Conservation (phyloP, 2,797 vertebrate species). For the Emys orbicularis region DNA sequence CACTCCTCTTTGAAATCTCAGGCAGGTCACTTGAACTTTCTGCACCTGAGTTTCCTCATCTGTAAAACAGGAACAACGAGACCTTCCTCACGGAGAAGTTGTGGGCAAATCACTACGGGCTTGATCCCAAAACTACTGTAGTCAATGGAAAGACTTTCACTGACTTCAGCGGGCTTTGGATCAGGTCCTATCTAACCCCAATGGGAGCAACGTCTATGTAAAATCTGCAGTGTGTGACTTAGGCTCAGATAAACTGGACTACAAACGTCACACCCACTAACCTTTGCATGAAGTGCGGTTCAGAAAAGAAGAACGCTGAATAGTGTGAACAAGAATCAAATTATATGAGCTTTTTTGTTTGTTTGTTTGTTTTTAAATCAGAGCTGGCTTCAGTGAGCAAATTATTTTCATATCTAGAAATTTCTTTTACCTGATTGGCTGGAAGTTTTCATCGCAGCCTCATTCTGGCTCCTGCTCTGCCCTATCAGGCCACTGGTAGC, state of each 20-base stretch:
- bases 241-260: not conserved
- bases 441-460: constrained; percentile 79
- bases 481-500: constrained; percentile 58
- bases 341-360: not conserved
- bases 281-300: not conserved
- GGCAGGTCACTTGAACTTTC: not conserved
- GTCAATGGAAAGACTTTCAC: not conserved
- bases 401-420: not conserved
- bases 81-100: not conserved
- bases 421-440: constrained; percentile 82
- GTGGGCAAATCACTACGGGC: not conserved
- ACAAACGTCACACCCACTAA: not conserved
- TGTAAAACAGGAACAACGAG: not conserved
- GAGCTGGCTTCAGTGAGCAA: not conserved
- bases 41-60: not conserved
- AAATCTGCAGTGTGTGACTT: not conserved
- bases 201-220: not conserved
- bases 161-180: not conserved
- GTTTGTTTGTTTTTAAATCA: not conserved
- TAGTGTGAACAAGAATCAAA: not conserved
- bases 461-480: constrained; percentile 73
- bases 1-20: not conserved
- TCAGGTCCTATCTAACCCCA: not conserved
- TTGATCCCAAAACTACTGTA: not conserved
- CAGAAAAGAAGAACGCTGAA: not conserved